Evolutionary conservation across 1,140 invertebrate genomes (phyloP).

Genomic region (Onthophagus taurus): DNA sequence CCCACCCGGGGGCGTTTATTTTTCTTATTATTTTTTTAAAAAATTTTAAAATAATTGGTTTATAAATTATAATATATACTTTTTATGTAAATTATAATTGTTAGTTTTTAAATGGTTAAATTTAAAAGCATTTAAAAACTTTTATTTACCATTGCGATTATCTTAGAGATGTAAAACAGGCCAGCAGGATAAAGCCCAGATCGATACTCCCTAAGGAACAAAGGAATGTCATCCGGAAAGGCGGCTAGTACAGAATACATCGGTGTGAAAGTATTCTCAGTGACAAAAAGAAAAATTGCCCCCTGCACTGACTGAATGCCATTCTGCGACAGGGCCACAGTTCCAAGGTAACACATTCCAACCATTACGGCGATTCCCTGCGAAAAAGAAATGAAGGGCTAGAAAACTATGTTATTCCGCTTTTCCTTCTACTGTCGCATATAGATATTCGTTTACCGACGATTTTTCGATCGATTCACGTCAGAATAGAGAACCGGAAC

Average conservation of each 20-base stretch:
- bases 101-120: background rate
- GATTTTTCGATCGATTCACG: background rate
- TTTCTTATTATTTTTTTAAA: background rate
- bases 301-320: constrained; percentile 78
- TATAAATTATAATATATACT: background rate
- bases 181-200: constrained; percentile 64
- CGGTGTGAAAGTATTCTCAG: constrained; percentile 78
- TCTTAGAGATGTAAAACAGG: constrained; percentile 65
- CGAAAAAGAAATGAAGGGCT: too few relatives aligned
- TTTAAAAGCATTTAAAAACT: background rate
- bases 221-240: constrained; percentile 67
- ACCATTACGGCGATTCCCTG: constrained; percentile 64
- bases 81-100: background rate
- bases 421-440: too few relatives aligned
- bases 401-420: too few relatives aligned
- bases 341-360: constrained; percentile 67
- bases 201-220: constrained; percentile 67
- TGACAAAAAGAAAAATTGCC: constrained; percentile 70
- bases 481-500: too few relatives aligned
- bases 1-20: constrained; percentile 63
- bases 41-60: background rate
- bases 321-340: constrained; percentile 51
- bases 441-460: background rate
- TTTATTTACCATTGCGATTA: constrained; percentile 61
- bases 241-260: constrained; percentile 74